Conservation (phyloP, 2,888 invertebrate species). For the Hydrotaea diabolus region DNA sequence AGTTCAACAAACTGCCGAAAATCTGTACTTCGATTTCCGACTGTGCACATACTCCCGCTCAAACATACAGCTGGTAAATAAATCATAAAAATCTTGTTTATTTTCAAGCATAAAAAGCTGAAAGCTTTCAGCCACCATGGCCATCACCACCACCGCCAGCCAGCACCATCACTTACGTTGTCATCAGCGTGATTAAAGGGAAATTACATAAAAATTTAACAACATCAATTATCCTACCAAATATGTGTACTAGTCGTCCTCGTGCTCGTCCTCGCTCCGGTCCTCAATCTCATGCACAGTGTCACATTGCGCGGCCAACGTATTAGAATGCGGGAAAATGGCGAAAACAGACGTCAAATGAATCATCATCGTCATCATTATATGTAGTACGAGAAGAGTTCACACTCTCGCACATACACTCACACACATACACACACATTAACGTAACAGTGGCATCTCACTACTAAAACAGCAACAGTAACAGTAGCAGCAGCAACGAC, state of each 20-base stretch:
- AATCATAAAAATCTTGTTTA: constrained; percentile 27
- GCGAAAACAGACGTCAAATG: constrained; percentile 25
- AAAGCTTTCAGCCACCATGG: constrained; percentile 8
- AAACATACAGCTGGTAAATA: neutral
- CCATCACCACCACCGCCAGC: neutral
- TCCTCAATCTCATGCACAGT: neutral
- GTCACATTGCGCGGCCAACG: neutral
- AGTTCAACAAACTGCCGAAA: neutral
- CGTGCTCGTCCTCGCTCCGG: no score
- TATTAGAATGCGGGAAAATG: neutral
- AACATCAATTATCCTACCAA: constrained; percentile 48
- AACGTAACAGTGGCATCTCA: no score
- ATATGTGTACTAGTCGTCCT: neutral
- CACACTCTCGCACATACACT: neutral
- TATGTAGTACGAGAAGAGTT: constrained; percentile 22
- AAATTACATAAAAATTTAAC: constrained; percentile 45
- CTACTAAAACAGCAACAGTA: neutral
- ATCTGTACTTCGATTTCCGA: neutral
- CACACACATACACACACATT: neutral
- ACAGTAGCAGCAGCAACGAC: neutral
- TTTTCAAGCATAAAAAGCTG: constrained; percentile 18
- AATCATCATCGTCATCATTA: constrained; percentile 25
- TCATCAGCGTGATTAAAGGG: constrained; percentile 37
- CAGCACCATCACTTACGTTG: constrained; percentile 26
- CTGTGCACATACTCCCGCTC: neutral